Conservation (phyloP, 2,888 invertebrate genomes). For the Drosophila mercatorum region DNA sequence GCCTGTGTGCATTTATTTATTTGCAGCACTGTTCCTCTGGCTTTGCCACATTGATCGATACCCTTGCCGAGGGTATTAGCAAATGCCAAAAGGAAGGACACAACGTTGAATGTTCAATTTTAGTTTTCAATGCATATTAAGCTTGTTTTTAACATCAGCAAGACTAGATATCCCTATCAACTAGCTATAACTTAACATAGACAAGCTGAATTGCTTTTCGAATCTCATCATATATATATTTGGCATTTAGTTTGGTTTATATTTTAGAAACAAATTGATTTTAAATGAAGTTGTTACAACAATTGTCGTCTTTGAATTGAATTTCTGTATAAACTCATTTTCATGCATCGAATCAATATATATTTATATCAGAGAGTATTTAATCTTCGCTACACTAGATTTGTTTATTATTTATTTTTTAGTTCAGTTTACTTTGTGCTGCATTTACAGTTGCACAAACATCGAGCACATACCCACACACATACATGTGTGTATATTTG, state of each 20-base stretch:
- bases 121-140: background rate
- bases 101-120: background rate
- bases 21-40: conserved; percentile 28
- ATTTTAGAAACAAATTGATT: too few species aligned
- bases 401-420: conserved; percentile 23
- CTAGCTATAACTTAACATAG: background rate
- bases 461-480: conserved; percentile 6
- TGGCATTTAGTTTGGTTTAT: background rate
- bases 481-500: background rate
- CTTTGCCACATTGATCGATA: conserved; percentile 34
- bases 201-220: too few species aligned
- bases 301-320: background rate
- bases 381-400: background rate
- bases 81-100: background rate
- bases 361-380: background rate
- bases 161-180: background rate
- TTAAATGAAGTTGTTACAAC: background rate
- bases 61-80: background rate
- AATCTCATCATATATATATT: background rate
- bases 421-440: conserved; percentile 39
- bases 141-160: background rate
- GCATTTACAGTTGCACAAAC: conserved; percentile 40
- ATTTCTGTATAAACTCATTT: background rate
- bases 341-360: background rate
- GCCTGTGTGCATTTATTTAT: conserved; percentile 31